These are phyloP conservation scores for Hydrolagus affinis DNA, from an alignment of 2,113 vertebrate genomes.

Conservation along the genomic window DNA sequence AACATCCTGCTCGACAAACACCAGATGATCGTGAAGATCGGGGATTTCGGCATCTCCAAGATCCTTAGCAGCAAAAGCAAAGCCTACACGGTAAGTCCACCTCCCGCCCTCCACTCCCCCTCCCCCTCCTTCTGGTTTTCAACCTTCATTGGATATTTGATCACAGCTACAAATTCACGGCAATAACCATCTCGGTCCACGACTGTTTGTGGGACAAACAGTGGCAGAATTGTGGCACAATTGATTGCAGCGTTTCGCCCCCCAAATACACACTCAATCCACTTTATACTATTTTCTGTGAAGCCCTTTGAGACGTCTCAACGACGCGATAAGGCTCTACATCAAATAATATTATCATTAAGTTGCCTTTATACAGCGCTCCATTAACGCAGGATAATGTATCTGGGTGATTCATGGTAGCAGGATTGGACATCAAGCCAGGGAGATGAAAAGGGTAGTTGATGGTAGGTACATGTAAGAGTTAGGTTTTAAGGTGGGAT, in stretches of 20 bases:
- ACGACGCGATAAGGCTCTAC: too few species aligned
- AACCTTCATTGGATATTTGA: not conserved
- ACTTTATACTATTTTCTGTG: too few species aligned
- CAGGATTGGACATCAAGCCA: too few species aligned
- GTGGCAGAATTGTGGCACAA: too few species aligned
- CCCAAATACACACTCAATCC: too few species aligned
- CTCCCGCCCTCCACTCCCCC: too few species aligned
- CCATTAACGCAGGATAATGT: not conserved
- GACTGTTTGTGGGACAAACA: too few species aligned
- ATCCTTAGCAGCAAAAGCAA: slow-evolving; percentile 98
- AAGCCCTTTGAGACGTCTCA: too few species aligned
- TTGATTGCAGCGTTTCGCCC: too few species aligned
- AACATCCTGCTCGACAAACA: slow-evolving; percentile 96
- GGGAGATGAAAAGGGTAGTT: not conserved
- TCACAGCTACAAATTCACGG: too few species aligned
- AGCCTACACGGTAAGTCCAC: slow-evolving; percentile 79
- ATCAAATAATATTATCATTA: not conserved
- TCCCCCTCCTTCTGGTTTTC: not conserved
- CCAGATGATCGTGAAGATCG: slow-evolving; percentile 92
- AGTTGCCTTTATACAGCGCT: too few species aligned
- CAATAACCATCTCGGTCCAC: too few species aligned
- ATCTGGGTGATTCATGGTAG: not conserved
- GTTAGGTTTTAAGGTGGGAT: not conserved
- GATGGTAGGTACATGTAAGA: not conserved
- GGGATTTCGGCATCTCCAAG: slow-evolving; percentile 97